Evolutionary conservation across 2,113 vertebrate species (phyloP), one percentile per base, ranked within the genome.

Genomic region (Paradisaea rubra): DNA sequence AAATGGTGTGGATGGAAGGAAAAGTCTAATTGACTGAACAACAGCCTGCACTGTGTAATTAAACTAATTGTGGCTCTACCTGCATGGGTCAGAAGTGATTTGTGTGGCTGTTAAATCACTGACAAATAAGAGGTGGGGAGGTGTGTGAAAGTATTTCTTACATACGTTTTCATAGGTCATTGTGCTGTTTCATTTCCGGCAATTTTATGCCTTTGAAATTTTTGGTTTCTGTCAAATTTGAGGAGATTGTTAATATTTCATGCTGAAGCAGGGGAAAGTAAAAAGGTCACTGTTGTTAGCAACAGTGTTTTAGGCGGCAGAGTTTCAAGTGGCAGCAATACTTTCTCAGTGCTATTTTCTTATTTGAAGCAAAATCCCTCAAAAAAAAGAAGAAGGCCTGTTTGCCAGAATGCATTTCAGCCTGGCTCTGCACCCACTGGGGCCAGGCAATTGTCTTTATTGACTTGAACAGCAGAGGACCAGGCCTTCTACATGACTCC

Each of bases 21-120:
- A 71, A 69, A 79, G 91, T 86, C 85, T 96, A 96, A 96, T 91
- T 95, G 96, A 91, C 87, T 94, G 86, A 96, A 96, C 87, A 94
- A 93, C 85, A 92, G 64, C 86, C 81, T 50, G 76, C 0, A 4
- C 78, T 22, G 4, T 79, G 82, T 92, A 89, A 96, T 95, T 95
- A 94, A 91, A 96, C 79, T 94, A 94, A 95, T 91, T 91, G 81
- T 80, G 73, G 25, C 39, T 84, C 79, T 96, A 96, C 95, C 94
- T 96, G 93, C 76, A 45, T 72, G 72, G 96, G 77, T 93, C 93
- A 81, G 57, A 86, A 89, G n/a, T 71, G 30, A 79, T 94, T 92
- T 92, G 49, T 23, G 63, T 79, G 57, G 52, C 65, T 81, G 79
- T 63, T 88, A 85, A 61, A 70, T 50, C 86, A 77, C 73, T 89